Base-by-base conservation (phyloP, 2,888 invertebrate genomes). In the Chloroclystis v-ata region DNA sequence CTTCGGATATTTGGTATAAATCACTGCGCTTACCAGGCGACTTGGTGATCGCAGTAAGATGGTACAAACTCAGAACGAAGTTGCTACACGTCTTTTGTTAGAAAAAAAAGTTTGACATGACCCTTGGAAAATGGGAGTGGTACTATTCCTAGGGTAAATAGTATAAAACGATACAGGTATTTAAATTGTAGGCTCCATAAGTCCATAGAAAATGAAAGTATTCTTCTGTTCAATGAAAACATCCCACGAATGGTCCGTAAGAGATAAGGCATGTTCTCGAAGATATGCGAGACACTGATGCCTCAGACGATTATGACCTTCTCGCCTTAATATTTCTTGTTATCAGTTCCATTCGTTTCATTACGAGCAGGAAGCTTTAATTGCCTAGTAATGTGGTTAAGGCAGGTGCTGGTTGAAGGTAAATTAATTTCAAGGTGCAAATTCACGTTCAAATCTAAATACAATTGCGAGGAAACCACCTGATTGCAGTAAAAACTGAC, bases 151-250 rank as follows among this genome's bases (percentile, higher is more conserved):
- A n/a, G n/a, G n/a, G n/a, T n/a, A n/a, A n/a, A n/a, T n/a, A n/a
- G n/a, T n/a, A n/a, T n/a, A n/a, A n/a, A n/a, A n/a, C n/a, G 28
- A 37, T 29, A 44, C 47, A 42, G 48, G 48, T 42, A 50, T 47
- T 41, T 47, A 46, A 30, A 44, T 41, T 48, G 45, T 48, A 47
- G 43, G 43, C 45, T 32, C 5, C 25, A 25, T 30, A 54, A 45
- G 51, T 32, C 5, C 25, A 25, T 30, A 54, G 47, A 53, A 53
- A 52, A 52, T 54, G 50, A 56, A 56, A 58, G 54, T 42, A 30
- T 20, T 49, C 43, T 40, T 38, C 41, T 40, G 45, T 49, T 54
- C 50, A 49, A 54, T 40, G 54, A 49, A 54, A 50, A 52, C 50
- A 50, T 52, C 47, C 52, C 49, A 43, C 35, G 37, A 35, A 43